A percentile compares a stretch with the other conserved stretches of the same genome.
Conservation (phyloP, 2,888 invertebrate species). For the Ptychoptera contaminata region DNA sequence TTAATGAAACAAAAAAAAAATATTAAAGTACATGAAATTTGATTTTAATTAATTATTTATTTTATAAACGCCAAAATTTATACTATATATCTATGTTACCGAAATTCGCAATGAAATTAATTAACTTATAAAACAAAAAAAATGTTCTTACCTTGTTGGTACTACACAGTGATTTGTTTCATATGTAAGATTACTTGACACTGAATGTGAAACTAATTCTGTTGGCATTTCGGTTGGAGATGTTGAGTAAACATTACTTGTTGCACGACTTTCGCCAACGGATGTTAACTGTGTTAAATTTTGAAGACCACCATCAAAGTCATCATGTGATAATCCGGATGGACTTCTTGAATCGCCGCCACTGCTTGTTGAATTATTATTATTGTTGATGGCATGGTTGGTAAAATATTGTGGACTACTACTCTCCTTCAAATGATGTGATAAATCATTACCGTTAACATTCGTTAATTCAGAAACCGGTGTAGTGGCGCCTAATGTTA, state of each 20-base stretch:
- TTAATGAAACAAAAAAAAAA: too few species aligned
- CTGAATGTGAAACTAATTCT: too few species aligned
- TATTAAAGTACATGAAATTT: too few species aligned
- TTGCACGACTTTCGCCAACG: too few species aligned
- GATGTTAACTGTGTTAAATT: constrained; percentile 25
- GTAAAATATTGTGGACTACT: constrained; percentile 15
- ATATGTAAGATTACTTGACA: constrained; percentile 10
- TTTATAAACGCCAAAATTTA: too few species aligned
- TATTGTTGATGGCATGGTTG: constrained; percentile 10
- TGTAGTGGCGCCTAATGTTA: constrained; percentile 22
- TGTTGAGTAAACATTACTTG: too few species aligned
- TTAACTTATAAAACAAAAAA: too few species aligned
- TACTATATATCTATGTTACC: too few species aligned
- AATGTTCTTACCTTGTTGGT: constrained; percentile 21
- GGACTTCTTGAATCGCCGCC: constrained; percentile 27
- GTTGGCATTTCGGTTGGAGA: too few species aligned
- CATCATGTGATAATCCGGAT: constrained; percentile 14
- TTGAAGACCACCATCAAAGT: constrained; percentile 18
- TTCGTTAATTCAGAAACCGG: too few species aligned
- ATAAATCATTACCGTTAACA: constrained; percentile 15
- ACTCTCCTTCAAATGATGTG: constrained; percentile 22
- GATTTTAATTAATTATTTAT: too few species aligned
- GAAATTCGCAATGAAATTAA: too few species aligned
- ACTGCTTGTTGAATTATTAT: constrained; percentile 24
- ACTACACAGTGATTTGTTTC: constrained; percentile 22